phyloP scores from a whole-genome alignment of 2,113 vertebrate species.

The Chaetodon trifascialis region DNA sequence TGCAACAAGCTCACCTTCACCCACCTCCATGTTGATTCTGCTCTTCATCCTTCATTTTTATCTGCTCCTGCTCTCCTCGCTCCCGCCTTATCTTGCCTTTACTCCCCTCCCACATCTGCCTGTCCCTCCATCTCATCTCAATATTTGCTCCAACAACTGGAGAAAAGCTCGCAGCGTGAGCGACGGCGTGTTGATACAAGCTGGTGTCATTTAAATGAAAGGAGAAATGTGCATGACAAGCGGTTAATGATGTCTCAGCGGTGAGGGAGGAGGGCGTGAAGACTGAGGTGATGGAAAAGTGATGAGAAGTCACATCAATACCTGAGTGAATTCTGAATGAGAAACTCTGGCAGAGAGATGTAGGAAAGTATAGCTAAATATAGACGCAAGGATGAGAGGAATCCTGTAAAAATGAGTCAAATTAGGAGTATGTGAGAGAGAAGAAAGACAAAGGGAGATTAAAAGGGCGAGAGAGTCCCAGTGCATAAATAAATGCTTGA shows the following conservation, averaged over 20 bases:
- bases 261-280: background rate
- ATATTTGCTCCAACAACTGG: conserved; percentile 28
- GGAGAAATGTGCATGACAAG: conserved; percentile 8
- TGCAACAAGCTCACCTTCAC: conserved; percentile 12
- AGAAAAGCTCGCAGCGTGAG: conserved; percentile 1
- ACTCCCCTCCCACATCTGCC: background rate
- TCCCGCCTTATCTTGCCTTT: background rate
- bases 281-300: conserved; percentile 13
- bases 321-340: conserved; percentile 17
- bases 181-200: background rate
- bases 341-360: background rate
- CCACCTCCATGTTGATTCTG: conserved; percentile 24
- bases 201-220: conserved; percentile 23
- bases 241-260: background rate
- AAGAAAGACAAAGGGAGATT: background rate
- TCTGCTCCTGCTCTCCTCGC: conserved; percentile 3
- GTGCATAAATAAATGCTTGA: conserved; percentile 27
- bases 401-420: background rate
- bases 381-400: background rate
- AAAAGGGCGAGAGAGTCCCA: background rate
- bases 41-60: conserved; percentile 1
- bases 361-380: conserved; percentile 10
- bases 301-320: conserved; percentile 28
- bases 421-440: background rate
- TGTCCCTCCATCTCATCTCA: conserved; percentile 9